These are phyloP conservation scores for Drosophila teissieri DNA, from an alignment of 1,140 invertebrate genomes.

Conservation along the genomic window DNA sequence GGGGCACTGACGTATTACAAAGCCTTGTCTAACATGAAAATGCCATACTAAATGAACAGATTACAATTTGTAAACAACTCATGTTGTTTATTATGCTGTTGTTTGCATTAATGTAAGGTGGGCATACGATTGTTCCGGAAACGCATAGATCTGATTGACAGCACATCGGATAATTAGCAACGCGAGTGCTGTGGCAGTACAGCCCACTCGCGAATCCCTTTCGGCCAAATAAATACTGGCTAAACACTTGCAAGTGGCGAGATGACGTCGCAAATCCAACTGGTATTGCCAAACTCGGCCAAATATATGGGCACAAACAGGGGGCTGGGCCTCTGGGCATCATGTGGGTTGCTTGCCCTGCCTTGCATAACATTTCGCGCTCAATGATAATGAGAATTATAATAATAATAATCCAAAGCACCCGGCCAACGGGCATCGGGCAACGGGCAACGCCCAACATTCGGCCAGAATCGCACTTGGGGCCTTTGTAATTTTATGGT, in stretches of 20 bases:
- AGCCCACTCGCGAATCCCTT: constrained; percentile 9
- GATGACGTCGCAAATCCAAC: constrained; percentile 37
- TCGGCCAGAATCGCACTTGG: constrained; percentile 47
- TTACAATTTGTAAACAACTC: constrained; percentile 19
- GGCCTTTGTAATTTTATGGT: constrained; percentile 70
- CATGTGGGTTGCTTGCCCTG: constrained; percentile 35
- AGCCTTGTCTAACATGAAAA: too few species aligned
- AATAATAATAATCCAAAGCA: constrained; percentile 37
- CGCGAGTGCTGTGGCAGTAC: background rate
- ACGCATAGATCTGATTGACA: background rate
- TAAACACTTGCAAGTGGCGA: background rate
- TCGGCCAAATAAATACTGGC: background rate
- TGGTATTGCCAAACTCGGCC: constrained; percentile 59
- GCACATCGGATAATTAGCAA: constrained; percentile 13
- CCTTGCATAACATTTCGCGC: constrained; percentile 54
- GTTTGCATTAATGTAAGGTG: background rate
- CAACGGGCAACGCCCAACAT: constrained; percentile 1
- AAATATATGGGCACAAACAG: constrained; percentile 19
- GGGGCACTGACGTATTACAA: too few species aligned
- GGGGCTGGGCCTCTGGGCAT: constrained; percentile 24
- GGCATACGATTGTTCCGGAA: constrained; percentile 3
- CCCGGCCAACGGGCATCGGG: too few species aligned
- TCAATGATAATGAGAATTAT: constrained; percentile 36
- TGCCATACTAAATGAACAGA: background rate
- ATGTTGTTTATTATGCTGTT: background rate